Base-by-base conservation (phyloP, 2,113 vertebrate species). In the Archilochus colubris region DNA sequence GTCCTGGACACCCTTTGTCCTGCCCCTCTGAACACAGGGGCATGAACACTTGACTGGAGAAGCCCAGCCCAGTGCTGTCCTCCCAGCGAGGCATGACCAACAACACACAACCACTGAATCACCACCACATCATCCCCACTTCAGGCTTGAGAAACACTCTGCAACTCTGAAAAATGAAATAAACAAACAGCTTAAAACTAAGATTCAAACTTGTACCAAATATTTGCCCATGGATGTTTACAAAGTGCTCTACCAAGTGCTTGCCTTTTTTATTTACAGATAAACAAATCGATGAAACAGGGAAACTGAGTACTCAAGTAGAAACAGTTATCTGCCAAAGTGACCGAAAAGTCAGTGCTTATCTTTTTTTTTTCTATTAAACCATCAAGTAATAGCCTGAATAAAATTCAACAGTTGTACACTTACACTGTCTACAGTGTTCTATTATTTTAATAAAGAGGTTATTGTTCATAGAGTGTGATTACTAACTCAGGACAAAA, bases 401-500 rank as follows among this genome's bases (percentile, higher is more conserved):
- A 82, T 75, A 86, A 77, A 30, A 75, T 28, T 68, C 44, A 54
- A 50, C n/a, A 72, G 51, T 77, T 85, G 25, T 69, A 72, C 30
- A 64, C 51, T 64, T 88, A 82, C 2, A 67, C 46, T 78, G 86
- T 88, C 58, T 79, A 88, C 54, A 69, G 43, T 76, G 82, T 77
- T 83, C 31, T 79, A 76, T 86, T 90, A 88, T 79, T 87, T 88
- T 51, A 90, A 93, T 96, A 81, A 76, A 79, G 28, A 91, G 92
- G 79, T 69, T 72, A 58, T 74, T 84, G 81, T 93, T 50, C 46
- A 84, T 19, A 62, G 53, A 90, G 30, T 46, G 22, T 63, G 91
- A 88, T 95, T 93, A 84, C 72, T 84, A 94, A 81, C 73, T 85
- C 76, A 66, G 81, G 38, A 89, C 74, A 91, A 93, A 92, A 91